phyloP scores from a whole-genome alignment of 2,113 vertebrate genomes.

The Dicerorhinus sumatrensis region DNA sequence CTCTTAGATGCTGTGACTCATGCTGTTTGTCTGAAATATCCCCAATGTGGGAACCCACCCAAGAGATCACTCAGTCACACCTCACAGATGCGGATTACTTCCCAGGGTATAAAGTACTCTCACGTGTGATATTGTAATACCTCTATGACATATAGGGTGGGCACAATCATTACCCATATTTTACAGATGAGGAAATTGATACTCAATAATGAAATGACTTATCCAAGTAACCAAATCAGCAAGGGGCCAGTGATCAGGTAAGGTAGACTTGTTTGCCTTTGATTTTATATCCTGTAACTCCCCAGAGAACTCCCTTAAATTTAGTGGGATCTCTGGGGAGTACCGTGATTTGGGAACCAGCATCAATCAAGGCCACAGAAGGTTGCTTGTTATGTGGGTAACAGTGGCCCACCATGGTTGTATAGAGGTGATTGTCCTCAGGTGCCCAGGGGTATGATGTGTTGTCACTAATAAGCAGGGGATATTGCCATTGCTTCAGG shows the following conservation, averaged over 20 bases:
- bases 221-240: not conserved
- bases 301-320: not conserved
- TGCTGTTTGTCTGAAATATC: not conserved
- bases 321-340: not conserved
- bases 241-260: not conserved
- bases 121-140: not conserved
- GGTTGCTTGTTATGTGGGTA: not conserved
- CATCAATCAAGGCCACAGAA: not conserved
- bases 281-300: not conserved
- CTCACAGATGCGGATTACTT: not conserved
- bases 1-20: slow-evolving; percentile 55
- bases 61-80: not conserved
- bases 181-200: slow-evolving; percentile 10
- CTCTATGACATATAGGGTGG: not conserved
- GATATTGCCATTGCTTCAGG: not conserved
- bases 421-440: not conserved
- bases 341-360: not conserved
- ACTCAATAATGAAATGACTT: not conserved
- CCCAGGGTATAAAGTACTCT: slow-evolving; percentile 34
- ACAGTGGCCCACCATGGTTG: not conserved
- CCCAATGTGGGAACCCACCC: not conserved
- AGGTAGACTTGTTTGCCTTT: slow-evolving; percentile 20
- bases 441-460: not conserved
- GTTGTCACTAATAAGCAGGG: not conserved
- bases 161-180: not conserved